A percentile compares a stretch with the other conserved stretches of the same genome.
phyloP scores from a whole-genome alignment of 2,113 vertebrate genomes.

The Crotalus horridus region DNA sequence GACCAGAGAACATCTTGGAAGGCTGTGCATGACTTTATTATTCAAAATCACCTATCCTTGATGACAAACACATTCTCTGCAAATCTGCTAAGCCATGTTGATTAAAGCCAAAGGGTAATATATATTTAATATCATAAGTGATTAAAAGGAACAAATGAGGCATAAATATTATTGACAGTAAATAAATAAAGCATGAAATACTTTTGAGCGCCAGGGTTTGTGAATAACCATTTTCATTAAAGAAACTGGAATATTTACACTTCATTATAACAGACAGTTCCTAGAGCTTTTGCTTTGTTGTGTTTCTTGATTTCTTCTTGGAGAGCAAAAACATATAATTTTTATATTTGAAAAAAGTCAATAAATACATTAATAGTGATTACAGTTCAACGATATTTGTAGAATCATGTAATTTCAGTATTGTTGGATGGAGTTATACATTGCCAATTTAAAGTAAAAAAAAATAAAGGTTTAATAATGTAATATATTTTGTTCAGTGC shows the following conservation, averaged over 20 bases:
- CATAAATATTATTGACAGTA: constrained; percentile 45
- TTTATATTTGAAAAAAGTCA: not conserved
- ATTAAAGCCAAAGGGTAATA: constrained; percentile 40
- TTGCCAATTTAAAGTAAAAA: not conserved
- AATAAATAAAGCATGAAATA: constrained; percentile 56
- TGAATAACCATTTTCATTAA: constrained; percentile 45
- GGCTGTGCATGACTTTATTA: not conserved
- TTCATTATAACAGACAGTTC: constrained; percentile 24
- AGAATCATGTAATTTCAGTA: not conserved
- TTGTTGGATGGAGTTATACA: not conserved
- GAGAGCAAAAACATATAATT: not conserved
- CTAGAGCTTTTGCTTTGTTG: not conserved
- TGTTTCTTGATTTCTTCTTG: not conserved
- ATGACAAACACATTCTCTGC: not conserved
- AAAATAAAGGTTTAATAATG: not conserved
- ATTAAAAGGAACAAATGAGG: constrained; percentile 19
- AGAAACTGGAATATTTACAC: constrained; percentile 37
- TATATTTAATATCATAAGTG: constrained; percentile 37
- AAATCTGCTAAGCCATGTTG: constrained; percentile 25
- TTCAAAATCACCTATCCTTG: not conserved
- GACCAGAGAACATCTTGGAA: not conserved
- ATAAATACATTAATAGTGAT: not conserved
- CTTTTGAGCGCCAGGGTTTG: constrained; percentile 28
- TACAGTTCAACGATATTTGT: not conserved
- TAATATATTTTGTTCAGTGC: not conserved